Evolutionary conservation across 2,888 invertebrate genomes (phyloP).

Genomic region (Cerceris ruficornis): DNA sequence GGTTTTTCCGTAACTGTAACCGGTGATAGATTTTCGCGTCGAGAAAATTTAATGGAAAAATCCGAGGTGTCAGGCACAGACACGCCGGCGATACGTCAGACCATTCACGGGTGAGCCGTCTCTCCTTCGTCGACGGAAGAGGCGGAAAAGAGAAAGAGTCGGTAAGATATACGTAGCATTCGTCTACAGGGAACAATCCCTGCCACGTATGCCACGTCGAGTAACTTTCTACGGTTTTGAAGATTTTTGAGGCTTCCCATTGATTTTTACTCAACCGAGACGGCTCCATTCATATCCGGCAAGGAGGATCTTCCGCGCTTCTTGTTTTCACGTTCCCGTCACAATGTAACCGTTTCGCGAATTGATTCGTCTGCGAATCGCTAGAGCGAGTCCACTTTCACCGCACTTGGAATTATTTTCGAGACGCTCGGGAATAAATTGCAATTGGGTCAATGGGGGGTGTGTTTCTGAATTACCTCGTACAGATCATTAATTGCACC

Average conservation of each 20-base stretch:
- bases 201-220: conserved; percentile 51
- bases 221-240: conserved; percentile 40
- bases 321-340: background rate
- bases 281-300: conserved; percentile 11
- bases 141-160: conserved; percentile 54
- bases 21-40: conserved; percentile 80
- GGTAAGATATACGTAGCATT: conserved; percentile 56
- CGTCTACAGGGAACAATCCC: conserved; percentile 61
- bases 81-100: conserved; percentile 79
- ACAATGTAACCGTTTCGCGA: background rate
- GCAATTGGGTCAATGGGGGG: conserved; percentile 50
- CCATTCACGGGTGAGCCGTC: conserved; percentile 74
- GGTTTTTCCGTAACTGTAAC: conserved; percentile 74
- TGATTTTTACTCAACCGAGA: conserved; percentile 31
- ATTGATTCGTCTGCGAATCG: background rate
- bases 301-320: background rate
- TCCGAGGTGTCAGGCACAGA: conserved; percentile 80
- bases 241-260: conserved; percentile 38
- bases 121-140: conserved; percentile 60
- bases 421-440: conserved; percentile 10
- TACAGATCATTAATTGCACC: conserved; percentile 52
- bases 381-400: background rate
- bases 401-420: background rate
- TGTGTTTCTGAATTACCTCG: conserved; percentile 52
- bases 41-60: conserved; percentile 81